Evolutionary conservation across 2,888 invertebrate genomes (phyloP).

Genomic region (Erebia aethiops): DNA sequence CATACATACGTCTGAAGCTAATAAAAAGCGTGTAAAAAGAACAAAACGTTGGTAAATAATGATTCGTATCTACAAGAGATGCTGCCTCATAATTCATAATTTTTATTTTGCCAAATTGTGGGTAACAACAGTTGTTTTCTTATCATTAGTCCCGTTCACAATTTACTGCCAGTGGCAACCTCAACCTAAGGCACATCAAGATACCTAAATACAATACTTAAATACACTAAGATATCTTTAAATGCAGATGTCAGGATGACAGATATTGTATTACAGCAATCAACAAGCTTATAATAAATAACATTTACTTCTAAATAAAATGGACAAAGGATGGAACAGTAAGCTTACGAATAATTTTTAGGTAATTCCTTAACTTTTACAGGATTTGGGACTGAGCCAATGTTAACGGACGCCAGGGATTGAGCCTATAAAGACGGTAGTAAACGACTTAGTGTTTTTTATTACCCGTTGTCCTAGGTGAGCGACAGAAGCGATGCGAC

Average conservation of each 20-base stretch:
- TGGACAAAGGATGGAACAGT: neutral
- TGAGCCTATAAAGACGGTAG: slow-evolving; percentile 1
- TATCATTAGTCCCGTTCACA: too few species aligned
- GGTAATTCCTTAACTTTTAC: slow-evolving; percentile 30
- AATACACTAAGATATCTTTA: neutral
- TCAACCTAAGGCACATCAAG: neutral
- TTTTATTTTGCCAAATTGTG: too few species aligned
- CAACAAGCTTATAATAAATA: slow-evolving; percentile 14
- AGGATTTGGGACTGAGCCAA: slow-evolving; percentile 32
- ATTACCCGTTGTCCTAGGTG: too few species aligned
- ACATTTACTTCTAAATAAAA: neutral
- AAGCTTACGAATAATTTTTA: slow-evolving; percentile 12
- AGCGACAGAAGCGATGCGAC: too few species aligned
- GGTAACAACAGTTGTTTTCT: too few species aligned
- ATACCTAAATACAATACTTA: neutral
- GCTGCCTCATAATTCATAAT: too few species aligned
- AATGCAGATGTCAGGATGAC: neutral
- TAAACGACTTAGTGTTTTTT: neutral
- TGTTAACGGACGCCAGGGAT: neutral
- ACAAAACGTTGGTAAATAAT: too few species aligned
- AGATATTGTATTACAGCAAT: slow-evolving; percentile 13
- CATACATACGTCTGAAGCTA: too few species aligned
- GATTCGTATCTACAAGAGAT: too few species aligned
- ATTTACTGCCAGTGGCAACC: too few species aligned
- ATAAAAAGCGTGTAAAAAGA: too few species aligned